Base-by-base conservation (phyloP, 2,797 vertebrate genomes). In the Syngnathus rostellatus region DNA sequence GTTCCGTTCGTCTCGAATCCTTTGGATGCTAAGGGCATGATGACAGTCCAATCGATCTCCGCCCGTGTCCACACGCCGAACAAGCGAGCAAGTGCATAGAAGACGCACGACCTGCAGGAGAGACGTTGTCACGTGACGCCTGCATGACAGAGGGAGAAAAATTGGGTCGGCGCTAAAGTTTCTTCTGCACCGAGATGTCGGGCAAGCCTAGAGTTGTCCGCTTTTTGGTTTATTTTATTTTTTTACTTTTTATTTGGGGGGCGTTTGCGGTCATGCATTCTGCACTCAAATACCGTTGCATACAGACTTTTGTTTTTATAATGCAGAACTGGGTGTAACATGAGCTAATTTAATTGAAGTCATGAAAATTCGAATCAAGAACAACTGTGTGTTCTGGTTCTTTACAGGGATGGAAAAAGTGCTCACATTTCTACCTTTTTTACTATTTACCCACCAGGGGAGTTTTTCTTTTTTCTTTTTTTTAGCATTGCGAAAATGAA, bases 11-110 rank as follows among this genome's bases (percentile, higher is more conserved):
- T 72, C 14, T 85, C 79, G 64, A 90, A 88, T 80, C 83, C 74
- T 53, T 80, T 80, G 5, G 89, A 84, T 40, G 86, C 89, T 25
- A 77, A 68, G 25, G 86, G 73, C 85, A 88, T 89, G 66, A 25
- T 80, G 71, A 23, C 43, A 65, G 38, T 38, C 55, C 55, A 38
- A 38, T 7, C 31, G 14, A 54, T 25, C 10, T 31, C 23, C 11
- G 5, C 23, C 11, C 53, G 23, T 55, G 51, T 25, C 10, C 21
- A 31, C 21, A 25, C 11, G 1, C 10, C 14, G 58, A 50, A 12
- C n/a, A 12, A 61, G 31, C 9, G 37, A 6, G 11, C 14, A 17
- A 59, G 16, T 17, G 37, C 2, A 38, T 0, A 55, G 23, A 4
- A 50, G 46, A 6, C 6, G 48, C 19, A n/a, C 48, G 19, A 50